Conservation (phyloP, 2,888 invertebrate genomes). For the Trissolcus japonicus region DNA sequence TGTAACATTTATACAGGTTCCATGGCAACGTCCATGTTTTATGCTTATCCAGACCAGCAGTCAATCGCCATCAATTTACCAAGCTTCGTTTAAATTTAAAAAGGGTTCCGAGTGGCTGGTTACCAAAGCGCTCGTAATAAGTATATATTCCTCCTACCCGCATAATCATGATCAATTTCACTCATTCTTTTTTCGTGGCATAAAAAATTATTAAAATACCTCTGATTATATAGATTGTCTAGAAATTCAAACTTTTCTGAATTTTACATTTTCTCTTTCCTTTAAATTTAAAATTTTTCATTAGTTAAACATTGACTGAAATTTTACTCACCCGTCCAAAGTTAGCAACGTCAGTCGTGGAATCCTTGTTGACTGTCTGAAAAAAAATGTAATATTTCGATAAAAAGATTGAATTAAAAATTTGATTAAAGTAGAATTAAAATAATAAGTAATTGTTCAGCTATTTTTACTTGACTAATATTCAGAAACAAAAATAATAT, state of each 20-base stretch:
- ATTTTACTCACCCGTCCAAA: no score
- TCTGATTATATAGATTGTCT: background rate
- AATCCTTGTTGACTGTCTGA: no score
- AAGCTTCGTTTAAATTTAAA: conserved; percentile 45
- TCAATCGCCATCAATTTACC: conserved; percentile 58
- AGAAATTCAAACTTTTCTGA: background rate
- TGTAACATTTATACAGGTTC: conserved; percentile 39
- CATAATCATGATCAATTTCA: conserved; percentile 18
- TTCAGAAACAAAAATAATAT: no score
- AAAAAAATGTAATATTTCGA: no score
- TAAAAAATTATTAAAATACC: conserved; percentile 6
- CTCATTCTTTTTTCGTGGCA: conserved; percentile 15
- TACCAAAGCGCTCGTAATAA: conserved; percentile 25
- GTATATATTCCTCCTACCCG: conserved; percentile 15
- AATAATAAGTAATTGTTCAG: no score
- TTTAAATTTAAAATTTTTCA: no score
- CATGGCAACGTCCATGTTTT: conserved; percentile 57
- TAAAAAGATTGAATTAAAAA: no score
- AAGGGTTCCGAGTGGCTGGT: conserved; percentile 24
- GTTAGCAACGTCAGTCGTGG: no score
- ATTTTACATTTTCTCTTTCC: no score
- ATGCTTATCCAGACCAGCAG: conserved; percentile 63
- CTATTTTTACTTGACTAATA: no score
- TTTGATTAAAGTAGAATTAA: no score
- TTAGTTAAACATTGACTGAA: no score